These are phyloP conservation scores for Thereva nobilitata DNA, from an alignment of 2,888 invertebrate species.

Conservation along the genomic window DNA sequence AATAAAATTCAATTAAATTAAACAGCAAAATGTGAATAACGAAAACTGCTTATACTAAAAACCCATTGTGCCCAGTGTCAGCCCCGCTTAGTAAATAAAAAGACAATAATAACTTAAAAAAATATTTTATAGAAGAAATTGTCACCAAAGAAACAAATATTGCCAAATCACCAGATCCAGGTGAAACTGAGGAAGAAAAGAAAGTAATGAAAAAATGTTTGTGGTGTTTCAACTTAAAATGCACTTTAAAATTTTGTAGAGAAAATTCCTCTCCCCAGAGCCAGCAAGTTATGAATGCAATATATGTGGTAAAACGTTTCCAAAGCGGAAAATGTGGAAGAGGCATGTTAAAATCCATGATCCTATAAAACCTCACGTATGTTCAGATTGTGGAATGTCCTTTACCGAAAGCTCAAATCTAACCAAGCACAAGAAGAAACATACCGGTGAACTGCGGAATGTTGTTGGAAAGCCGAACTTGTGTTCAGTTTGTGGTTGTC, in stretches of 20 bases:
- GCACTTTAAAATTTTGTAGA: no score
- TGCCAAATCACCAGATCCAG: no score
- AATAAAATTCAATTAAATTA: no score
- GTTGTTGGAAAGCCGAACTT: constrained; percentile 58
- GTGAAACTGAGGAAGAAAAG: not conserved
- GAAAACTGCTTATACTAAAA: no score
- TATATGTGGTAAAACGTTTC: constrained; percentile 58
- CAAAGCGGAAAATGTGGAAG: constrained; percentile 50
- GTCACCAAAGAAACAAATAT: no score
- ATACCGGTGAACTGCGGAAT: constrained; percentile 60
- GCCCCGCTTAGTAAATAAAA: no score
- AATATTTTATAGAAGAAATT: no score
- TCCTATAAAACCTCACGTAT: constrained; percentile 23
- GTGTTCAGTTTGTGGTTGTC: constrained; percentile 49
- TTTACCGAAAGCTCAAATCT: constrained; percentile 33
- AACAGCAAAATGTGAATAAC: no score
- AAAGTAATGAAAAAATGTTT: not conserved
- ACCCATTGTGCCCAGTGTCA: no score
- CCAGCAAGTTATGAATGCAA: constrained; percentile 49
- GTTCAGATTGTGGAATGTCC: constrained; percentile 20
- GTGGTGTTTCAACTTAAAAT: no score
- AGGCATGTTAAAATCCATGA: constrained; percentile 43
- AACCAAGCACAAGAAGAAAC: constrained; percentile 60
- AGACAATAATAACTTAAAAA: no score
- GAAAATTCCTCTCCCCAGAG: constrained; percentile 30